phyloP scores from a whole-genome alignment of 1,140 invertebrate species.

The Cyrtorhinus lividipennis region DNA sequence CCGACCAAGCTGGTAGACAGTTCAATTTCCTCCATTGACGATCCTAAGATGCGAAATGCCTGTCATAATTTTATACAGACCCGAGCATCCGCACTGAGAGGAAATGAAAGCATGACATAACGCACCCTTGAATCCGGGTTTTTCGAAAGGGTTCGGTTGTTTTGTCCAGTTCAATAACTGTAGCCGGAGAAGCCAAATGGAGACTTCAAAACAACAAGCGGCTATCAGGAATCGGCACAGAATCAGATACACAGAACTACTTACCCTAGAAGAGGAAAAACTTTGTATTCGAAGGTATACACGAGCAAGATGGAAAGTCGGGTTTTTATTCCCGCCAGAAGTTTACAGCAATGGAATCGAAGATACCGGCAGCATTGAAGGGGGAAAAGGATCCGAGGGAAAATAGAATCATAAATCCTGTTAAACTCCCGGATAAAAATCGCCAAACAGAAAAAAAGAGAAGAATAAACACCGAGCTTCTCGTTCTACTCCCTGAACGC shows the following conservation, averaged over 20 bases:
- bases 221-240: no score
- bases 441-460: not conserved
- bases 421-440: conserved; percentile 14
- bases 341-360: not conserved
- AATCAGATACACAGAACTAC: no score
- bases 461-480: not conserved
- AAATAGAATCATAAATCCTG: conserved; percentile 19
- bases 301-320: no score
- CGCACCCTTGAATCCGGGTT: no score
- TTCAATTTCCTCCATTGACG: not conserved
- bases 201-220: no score
- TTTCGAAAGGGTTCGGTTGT: no score
- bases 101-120: not conserved
- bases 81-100: not conserved
- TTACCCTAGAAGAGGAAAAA: no score
- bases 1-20: not conserved
- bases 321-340: not conserved
- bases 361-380: not conserved
- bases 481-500: not conserved
- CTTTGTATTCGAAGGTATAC: no score
- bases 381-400: not conserved
- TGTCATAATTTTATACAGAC: not conserved
- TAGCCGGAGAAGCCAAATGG: no score
- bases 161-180: no score
- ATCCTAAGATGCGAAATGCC: not conserved